Percentiles rank a stretch among this genome's conserved stretches.
phyloP scores from a whole-genome alignment of 2,888 invertebrate species.

The Aquatica leii region DNA sequence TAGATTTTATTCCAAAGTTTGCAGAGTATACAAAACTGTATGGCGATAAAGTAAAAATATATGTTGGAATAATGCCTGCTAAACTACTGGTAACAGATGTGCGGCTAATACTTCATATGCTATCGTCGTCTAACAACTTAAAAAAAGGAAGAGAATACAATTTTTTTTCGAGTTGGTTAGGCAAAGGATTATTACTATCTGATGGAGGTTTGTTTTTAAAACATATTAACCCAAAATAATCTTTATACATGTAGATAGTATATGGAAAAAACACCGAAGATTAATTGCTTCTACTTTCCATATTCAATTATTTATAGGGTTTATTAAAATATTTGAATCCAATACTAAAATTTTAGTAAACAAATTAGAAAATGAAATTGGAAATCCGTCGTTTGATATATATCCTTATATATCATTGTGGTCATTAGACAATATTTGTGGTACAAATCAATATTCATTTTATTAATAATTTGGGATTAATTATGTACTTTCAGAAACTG shows the following conservation, averaged over 20 bases:
- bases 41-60: background rate
- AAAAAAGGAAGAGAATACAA: background rate
- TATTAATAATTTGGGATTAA: constrained; percentile 25
- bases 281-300: constrained; percentile 82
- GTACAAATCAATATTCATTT: constrained; percentile 54
- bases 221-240: background rate
- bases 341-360: constrained; percentile 67
- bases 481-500: background rate
- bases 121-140: background rate
- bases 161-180: background rate
- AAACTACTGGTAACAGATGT: background rate
- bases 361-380: constrained; percentile 60
- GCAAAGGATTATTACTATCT: background rate
- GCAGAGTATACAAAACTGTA: background rate
- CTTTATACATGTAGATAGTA: background rate
- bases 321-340: constrained; percentile 73
- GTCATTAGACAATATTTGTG: constrained; percentile 70
- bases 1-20: background rate
- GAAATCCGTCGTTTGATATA: constrained; percentile 65
- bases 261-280: constrained; percentile 73
- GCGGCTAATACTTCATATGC: background rate
- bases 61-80: background rate
- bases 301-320: constrained; percentile 77
- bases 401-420: constrained; percentile 69
- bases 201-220: constrained; percentile 1